Evolutionary conservation across 1,140 invertebrate genomes (phyloP).

Genomic region (Conus ventricosus): DNA sequence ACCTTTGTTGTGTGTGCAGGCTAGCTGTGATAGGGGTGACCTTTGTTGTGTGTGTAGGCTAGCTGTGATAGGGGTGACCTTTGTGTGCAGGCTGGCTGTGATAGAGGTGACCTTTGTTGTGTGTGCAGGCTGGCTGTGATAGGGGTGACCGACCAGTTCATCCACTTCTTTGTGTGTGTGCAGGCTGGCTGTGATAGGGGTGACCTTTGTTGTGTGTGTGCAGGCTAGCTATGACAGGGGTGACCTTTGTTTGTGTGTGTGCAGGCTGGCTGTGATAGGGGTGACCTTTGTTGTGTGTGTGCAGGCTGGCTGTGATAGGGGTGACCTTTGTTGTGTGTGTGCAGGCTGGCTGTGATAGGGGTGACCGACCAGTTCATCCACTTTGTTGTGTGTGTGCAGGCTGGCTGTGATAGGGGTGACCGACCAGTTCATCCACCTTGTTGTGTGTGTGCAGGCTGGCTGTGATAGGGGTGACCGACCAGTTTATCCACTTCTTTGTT

Average conservation of each 20-base stretch:
- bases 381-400: no score
- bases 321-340: no score
- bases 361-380: constrained; percentile 88
- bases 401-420: constrained; percentile 89
- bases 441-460: no score
- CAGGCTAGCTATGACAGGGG: constrained; percentile 88
- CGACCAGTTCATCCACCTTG: constrained; percentile 87
- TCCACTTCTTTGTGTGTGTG: no score
- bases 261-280: constrained; percentile 88
- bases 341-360: constrained; percentile 88
- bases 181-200: constrained; percentile 88
- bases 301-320: constrained; percentile 88
- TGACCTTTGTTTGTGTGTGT: no score
- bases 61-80: constrained; percentile 87
- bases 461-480: constrained; percentile 88
- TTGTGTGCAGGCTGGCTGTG: constrained; percentile 87
- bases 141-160: constrained; percentile 86
- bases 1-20: no score
- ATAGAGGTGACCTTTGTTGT: constrained; percentile 87
- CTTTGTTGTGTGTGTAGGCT: no score
- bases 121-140: constrained; percentile 89
- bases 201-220: no score
- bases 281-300: no score
- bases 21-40: constrained; percentile 89
- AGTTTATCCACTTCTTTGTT: constrained; percentile 84